These are phyloP conservation scores for Myathropa florea DNA, from an alignment of 2,888 invertebrate genomes.

Conservation along the genomic window DNA sequence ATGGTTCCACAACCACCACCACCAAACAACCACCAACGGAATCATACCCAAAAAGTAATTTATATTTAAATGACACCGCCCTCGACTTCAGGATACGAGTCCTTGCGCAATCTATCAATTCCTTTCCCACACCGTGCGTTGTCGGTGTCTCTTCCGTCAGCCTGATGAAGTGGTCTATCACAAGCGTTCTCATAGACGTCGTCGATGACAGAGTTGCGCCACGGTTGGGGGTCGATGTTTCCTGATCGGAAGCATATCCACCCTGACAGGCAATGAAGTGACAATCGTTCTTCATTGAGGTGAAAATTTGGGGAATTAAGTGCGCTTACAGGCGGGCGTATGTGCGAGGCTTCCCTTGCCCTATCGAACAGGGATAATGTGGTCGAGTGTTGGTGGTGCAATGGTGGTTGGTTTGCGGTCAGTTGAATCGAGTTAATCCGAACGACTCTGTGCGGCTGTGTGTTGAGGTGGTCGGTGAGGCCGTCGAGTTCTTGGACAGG, in stretches of 20 bases:
- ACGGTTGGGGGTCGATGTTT: slow-evolving; percentile 7
- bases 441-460: background rate
- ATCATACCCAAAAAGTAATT: slow-evolving; percentile 59
- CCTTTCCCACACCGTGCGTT: background rate
- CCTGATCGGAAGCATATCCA: slow-evolving; percentile 55
- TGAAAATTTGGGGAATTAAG: slow-evolving; percentile 69
- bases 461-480: background rate
- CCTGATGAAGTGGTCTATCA: slow-evolving; percentile 32
- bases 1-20: background rate
- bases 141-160: slow-evolving; percentile 4
- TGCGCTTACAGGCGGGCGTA: slow-evolving; percentile 56
- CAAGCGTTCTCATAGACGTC: background rate
- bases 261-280: slow-evolving; percentile 67
- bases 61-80: slow-evolving; percentile 65
- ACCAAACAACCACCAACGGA: slow-evolving; percentile 1
- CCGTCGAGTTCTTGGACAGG: slow-evolving; percentile 14
- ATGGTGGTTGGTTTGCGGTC: slow-evolving; percentile 65
- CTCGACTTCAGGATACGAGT: background rate
- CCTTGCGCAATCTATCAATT: slow-evolving; percentile 32
- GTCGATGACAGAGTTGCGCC: background rate
- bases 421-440: slow-evolving; percentile 67
- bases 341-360: slow-evolving; percentile 27
- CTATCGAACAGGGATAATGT: slow-evolving; percentile 46
- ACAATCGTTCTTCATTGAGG: slow-evolving; percentile 71
- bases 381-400: slow-evolving; percentile 28